Percentiles rank a stretch among this genome's conserved stretches.
Conservation (phyloP, 2,113 vertebrate genomes). For the Acinonyx jubatus region DNA sequence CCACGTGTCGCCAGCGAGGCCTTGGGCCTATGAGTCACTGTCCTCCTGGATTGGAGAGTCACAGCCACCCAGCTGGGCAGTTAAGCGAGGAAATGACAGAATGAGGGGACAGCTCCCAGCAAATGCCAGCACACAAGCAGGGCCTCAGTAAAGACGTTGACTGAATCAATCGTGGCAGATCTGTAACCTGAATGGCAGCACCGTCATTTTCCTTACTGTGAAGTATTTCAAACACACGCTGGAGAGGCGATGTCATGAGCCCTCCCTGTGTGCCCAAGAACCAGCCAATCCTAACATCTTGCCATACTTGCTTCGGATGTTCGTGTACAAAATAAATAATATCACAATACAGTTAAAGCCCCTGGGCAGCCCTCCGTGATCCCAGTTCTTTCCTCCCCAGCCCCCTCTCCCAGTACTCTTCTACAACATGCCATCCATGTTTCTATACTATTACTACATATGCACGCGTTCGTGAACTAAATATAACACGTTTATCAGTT, state of each 20-base stretch:
- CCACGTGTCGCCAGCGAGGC: accelerated
- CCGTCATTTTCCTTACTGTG: not conserved
- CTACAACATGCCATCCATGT: not conserved
- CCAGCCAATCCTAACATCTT: not conserved
- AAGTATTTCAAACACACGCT: not conserved
- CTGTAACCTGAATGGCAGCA: accelerated
- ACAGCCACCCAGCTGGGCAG: not conserved
- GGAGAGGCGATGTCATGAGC: not conserved
- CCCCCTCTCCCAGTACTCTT: not conserved
- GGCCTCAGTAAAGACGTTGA: not conserved
- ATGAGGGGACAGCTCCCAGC: not conserved
- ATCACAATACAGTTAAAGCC: not conserved
- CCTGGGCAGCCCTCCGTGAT: not conserved
- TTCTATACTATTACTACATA: not conserved
- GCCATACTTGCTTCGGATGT: not conserved
- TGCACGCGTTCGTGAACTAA: not conserved
- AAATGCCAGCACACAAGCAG: not conserved
- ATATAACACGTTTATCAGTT: not conserved
- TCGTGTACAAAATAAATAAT: not conserved
- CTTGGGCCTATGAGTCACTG: not conserved
- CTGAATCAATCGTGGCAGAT: accelerated
- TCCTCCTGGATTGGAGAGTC: not conserved
- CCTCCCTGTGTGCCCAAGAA: not conserved
- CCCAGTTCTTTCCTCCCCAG: no score
- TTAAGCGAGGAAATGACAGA: not conserved